phyloP scores from a whole-genome alignment of 2,113 vertebrate genomes.

The Anguilla rostrata region DNA sequence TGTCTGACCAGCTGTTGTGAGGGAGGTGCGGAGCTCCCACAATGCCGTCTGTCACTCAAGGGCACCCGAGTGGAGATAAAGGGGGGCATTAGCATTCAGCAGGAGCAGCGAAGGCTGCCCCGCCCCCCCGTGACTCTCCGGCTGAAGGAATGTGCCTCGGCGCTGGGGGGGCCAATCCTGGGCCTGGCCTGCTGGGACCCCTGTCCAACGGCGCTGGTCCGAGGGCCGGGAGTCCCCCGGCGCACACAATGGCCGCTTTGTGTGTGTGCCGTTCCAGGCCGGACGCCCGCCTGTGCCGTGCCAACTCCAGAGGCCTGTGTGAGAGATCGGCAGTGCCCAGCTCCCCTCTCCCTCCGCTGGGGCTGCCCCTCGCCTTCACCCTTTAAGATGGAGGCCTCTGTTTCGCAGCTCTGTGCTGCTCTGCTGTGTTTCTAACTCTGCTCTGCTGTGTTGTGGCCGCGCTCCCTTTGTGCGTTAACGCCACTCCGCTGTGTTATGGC shows the following conservation, averaged over 20 bases:
- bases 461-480: too few species aligned
- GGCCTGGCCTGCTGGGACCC: slow-evolving; percentile 40
- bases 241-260: slow-evolving; percentile 66
- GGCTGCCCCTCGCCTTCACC: not conserved
- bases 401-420: not conserved
- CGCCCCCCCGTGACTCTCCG: slow-evolving; percentile 16
- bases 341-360: not conserved
- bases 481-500: too few species aligned
- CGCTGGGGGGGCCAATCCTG: slow-evolving; percentile 32
- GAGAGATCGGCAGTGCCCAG: slow-evolving; percentile 26
- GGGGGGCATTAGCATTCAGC: not conserved
- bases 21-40: not conserved
- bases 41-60: not conserved
- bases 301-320: slow-evolving; percentile 61
- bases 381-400: not conserved
- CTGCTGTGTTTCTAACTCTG: not conserved
- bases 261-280: slow-evolving; percentile 53
- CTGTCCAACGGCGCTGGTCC: slow-evolving; percentile 51
- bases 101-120: not conserved
- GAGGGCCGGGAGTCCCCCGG: slow-evolving; percentile 47
- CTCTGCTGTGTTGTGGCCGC: too few species aligned
- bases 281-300: slow-evolving; percentile 61
- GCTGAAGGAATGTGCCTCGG: slow-evolving; percentile 37
- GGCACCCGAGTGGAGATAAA: not conserved
- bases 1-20: too few species aligned